Evolutionary conservation across 2,113 vertebrate species (phyloP), one percentile per base, ranked within the genome.

Genomic region (Madoqua kirkii): DNA sequence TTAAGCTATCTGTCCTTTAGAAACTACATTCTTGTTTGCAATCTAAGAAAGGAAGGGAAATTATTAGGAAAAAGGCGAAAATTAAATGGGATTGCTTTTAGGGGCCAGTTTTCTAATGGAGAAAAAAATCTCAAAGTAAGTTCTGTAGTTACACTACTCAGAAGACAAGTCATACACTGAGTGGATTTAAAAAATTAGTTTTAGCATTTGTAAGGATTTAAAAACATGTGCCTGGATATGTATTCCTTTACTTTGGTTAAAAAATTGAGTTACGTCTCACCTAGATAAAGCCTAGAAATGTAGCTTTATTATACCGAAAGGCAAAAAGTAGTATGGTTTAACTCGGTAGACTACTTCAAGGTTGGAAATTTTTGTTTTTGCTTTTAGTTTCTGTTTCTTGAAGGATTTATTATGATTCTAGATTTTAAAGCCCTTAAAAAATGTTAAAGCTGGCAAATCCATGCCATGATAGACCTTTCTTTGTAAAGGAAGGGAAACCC

Each of bases 391-490:
- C 81, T 93, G 50, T n/a, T 91, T 82, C 91, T 97, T 92, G 50
- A 89, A 43, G 74, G 19, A 79, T 62, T 89, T 92, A 60, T 74
- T 52, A 50, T 92, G 45, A 85, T 87, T 87, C 43, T 12, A 78
- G 48, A 76, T 91, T 89, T 88, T 88, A 88, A 98, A 98, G 74
- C 48, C 27, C 7, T 89, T 85, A 43, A 62, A 64, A 64, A 64
- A 64, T 64, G 60, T 64, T 64, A 64, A 64, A 93, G 12, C 54
- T 45, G 60, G 36, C 85, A 78, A 95, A 57, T 93, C 43, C 54
- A 92, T 50, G 50, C 43, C 25, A 21, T 83, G 10, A 33, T 54
- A 88, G 55, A 93, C 31, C 36, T 74, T 78, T 85, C 67, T 52
- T 91, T 87, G 15, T 91, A 64, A 84, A 74, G 62, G 31, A 92